Percentiles rank a stretch among this genome's conserved stretches.
phyloP scores from a whole-genome alignment of 2,797 vertebrate species.

The Neosalanx taihuensis region DNA sequence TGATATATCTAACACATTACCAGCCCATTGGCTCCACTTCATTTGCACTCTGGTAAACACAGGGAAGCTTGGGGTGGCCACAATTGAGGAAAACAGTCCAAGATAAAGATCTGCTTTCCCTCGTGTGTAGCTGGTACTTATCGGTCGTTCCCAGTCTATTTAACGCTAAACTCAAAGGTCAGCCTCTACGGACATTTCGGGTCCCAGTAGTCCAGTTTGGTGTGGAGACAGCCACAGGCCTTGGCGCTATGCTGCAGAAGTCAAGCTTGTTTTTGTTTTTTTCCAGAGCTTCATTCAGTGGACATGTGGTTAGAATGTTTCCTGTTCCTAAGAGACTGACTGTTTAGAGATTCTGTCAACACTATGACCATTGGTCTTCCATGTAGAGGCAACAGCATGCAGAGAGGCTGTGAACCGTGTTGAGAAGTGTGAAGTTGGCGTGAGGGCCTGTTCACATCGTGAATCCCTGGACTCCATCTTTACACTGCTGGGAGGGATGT shows the following conservation, averaged over 20 bases:
- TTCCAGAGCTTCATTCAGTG: not conserved
- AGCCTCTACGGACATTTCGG: conserved; percentile 5
- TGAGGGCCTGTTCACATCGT: conserved; percentile 24
- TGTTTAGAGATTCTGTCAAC: conserved; percentile 61
- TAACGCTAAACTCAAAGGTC: conserved; percentile 15
- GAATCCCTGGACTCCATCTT: not conserved
- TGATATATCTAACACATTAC: conserved; percentile 52
- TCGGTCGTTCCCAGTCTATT: conserved; percentile 27
- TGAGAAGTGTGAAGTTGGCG: conserved; percentile 41
- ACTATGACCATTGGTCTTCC: conserved; percentile 29
- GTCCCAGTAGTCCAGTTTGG: not conserved
- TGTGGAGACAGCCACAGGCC: not conserved
- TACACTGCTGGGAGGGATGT: not conserved
- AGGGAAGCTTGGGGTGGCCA: conserved; percentile 23
- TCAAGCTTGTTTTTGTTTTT: no score
- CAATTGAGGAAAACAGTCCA: conserved; percentile 20
- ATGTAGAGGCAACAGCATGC: conserved; percentile 39
- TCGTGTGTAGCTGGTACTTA: conserved; percentile 26
- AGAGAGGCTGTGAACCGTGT: conserved; percentile 58
- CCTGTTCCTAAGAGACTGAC: conserved; percentile 25
- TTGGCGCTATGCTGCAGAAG: no score
- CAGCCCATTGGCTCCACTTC: conserved; percentile 52
- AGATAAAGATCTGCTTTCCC: conserved; percentile 34
- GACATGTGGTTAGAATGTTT: conserved; percentile 31
- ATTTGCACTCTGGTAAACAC: conserved; percentile 53